Conservation (phyloP, 92 coral and sea anemone genomes). For the Siderastrea radians region DNA sequence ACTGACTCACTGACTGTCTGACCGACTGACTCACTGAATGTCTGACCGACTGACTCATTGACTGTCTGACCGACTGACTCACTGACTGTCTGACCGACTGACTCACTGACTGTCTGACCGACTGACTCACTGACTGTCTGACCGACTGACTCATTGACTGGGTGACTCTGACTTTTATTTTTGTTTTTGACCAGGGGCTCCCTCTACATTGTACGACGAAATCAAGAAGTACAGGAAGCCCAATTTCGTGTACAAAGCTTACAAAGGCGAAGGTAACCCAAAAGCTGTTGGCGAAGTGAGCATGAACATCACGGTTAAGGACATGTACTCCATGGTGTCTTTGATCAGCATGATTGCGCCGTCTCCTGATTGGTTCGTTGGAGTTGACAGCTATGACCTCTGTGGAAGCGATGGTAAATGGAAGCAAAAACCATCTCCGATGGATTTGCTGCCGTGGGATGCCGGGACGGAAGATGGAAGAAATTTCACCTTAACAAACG, state of each 20-base stretch:
- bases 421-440: too few relatives aligned
- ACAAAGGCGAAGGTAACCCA: neutral
- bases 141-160: too few relatives aligned
- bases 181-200: neutral
- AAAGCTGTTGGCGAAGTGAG: neutral
- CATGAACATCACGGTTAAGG: constrained; percentile 25
- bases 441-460: constrained; percentile 46
- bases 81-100: too few relatives aligned
- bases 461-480: constrained; percentile 69
- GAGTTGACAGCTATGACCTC: constrained; percentile 47
- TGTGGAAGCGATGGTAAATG: constrained; percentile 47
- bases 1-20: too few relatives aligned
- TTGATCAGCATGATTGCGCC: constrained; percentile 66
- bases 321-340: constrained; percentile 43
- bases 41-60: too few relatives aligned
- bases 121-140: too few relatives aligned
- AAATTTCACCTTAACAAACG: too few relatives aligned
- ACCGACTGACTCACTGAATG: too few relatives aligned
- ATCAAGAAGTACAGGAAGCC: constrained; percentile 18
- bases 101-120: too few relatives aligned
- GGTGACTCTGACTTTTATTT: too few relatives aligned
- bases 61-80: too few relatives aligned
- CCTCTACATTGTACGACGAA: constrained; percentile 35
- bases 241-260: constrained; percentile 5
- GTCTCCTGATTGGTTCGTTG: constrained; percentile 77